Evolutionary conservation across 2,888 invertebrate genomes (phyloP), one percentile per base, ranked within the genome.

Genomic region (Agriopis aurantiaria): DNA sequence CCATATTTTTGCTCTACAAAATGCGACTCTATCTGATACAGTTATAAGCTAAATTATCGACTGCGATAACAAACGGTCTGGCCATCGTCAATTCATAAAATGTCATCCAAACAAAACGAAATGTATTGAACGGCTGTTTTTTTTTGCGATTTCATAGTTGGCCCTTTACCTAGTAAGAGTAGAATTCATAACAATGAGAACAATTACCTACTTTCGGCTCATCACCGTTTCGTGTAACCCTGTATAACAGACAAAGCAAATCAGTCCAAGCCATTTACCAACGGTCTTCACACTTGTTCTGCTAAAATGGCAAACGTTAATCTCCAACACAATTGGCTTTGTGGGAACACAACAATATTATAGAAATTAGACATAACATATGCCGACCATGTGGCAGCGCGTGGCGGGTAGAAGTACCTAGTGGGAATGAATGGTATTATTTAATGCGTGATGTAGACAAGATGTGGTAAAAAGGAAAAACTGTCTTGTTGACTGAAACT

Each of bases 351-450:
- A 82, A 76, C 72, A 68, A 79, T n/a, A n/a, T n/a, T n/a, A n/a
- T n/a, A 74, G 75, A 71, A 75, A 81, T 83, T 82, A 81, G 78
- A 79, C 79, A 77, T 80, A 82, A 87, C 92, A 92, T 91, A 89
- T 92, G 91, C 79, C 78, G 72, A 86, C 83, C 91, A 92, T 91
- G 90, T 92, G 91, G 85, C 79, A 76, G 59, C 77, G 74, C 79
- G 78, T 79, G 75, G 60, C 77, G 59, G 10, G 3, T 45, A 17
- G 23, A 33, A 41, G 59, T 68, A 61, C 60, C n/a, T 49, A 46
- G 63, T 49, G 46, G 55, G 67, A 56, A 62, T 58, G 8, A 56
- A 56, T 17, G 43, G n/a, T 56, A 12, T 43, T 10, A 51, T 51
- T 51, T 17, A 51, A 48, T 48, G 12, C 11, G 6, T 48, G 10